Conservation (phyloP, 1,140 invertebrate genomes). For the Stratiolaelaps scimitus region DNA sequence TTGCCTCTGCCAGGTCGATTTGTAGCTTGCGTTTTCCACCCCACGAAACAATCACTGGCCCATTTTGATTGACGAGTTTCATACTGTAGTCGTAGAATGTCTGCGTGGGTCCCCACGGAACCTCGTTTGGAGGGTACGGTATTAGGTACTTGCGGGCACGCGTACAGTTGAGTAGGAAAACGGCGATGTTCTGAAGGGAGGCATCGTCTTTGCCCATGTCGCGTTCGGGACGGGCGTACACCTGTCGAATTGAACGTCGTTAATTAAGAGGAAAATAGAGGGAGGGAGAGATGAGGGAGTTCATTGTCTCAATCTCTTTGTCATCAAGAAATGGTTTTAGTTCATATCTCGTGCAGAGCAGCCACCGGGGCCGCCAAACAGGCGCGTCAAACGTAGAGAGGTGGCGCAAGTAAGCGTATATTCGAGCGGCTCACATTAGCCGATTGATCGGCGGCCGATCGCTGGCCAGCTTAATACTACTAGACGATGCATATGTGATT, state of each 20-base stretch:
- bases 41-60: slow-evolving; percentile 39
- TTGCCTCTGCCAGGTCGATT: slow-evolving; percentile 36
- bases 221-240: slow-evolving; percentile 39
- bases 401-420: too few relatives aligned
- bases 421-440: too few relatives aligned
- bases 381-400: too few relatives aligned
- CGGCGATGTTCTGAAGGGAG: slow-evolving; percentile 38
- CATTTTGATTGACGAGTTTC: slow-evolving; percentile 38
- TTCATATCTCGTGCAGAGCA: too few relatives aligned
- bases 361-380: too few relatives aligned
- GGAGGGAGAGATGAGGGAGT: too few relatives aligned
- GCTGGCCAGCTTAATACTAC: too few relatives aligned
- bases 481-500: too few relatives aligned
- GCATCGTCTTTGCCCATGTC: slow-evolving; percentile 35
- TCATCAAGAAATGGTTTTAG: too few relatives aligned
- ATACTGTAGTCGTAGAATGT: slow-evolving; percentile 39
- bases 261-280: too few relatives aligned
- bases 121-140: slow-evolving; percentile 39
- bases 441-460: too few relatives aligned
- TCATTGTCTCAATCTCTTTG: too few relatives aligned
- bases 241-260: slow-evolving; percentile 32
- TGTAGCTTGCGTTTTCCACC: slow-evolving; percentile 38
- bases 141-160: slow-evolving; percentile 36
- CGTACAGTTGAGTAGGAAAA: slow-evolving; percentile 39
- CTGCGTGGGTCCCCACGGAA: slow-evolving; percentile 41